Conservation (phyloP, 2,797 vertebrate genomes). For the Catostomus latipinnis region DNA sequence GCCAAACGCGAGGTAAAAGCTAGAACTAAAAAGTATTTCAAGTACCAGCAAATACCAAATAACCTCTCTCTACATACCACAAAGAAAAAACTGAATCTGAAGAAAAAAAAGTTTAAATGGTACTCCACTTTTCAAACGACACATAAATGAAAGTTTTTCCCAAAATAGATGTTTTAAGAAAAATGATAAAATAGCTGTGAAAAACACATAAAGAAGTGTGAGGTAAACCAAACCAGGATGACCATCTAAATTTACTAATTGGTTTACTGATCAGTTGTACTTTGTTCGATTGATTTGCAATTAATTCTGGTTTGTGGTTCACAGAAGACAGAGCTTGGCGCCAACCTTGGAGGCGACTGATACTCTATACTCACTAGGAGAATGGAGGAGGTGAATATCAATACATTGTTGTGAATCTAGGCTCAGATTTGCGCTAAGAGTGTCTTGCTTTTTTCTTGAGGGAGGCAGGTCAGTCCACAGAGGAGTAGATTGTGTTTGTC, state of each 20-base stretch:
- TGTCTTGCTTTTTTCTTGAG: constrained; percentile 77
- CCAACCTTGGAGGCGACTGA: constrained; percentile 92
- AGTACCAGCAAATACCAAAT: too few relatives aligned
- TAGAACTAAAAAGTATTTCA: not conserved
- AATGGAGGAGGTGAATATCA: constrained; percentile 82
- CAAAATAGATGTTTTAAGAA: not conserved
- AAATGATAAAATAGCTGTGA: constrained; percentile 49
- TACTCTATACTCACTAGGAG: constrained; percentile 91
- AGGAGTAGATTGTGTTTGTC: constrained; percentile 53
- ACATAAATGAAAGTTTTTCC: not conserved
- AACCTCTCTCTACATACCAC: too few relatives aligned
- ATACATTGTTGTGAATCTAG: constrained; percentile 80
- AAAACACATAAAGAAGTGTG: constrained; percentile 55
- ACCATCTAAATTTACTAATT: constrained; percentile 99
- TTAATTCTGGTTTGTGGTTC: constrained; percentile 99
- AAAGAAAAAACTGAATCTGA: not conserved
- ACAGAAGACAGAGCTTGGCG: constrained; percentile 91
- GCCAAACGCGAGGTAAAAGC: not conserved
- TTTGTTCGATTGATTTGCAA: constrained; percentile 99
- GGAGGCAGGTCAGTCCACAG: constrained; percentile 57
- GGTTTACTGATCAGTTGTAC: constrained; percentile 99
- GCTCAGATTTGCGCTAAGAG: constrained; percentile 74
- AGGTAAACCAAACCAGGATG: constrained; percentile 85
- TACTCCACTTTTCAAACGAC: not conserved
- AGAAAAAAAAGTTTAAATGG: not conserved